A percentile compares a stretch with the other conserved stretches of the same genome.
These are phyloP conservation scores for Strigops habroptila DNA, from an alignment of 2,113 vertebrate species.

Conservation along the genomic window DNA sequence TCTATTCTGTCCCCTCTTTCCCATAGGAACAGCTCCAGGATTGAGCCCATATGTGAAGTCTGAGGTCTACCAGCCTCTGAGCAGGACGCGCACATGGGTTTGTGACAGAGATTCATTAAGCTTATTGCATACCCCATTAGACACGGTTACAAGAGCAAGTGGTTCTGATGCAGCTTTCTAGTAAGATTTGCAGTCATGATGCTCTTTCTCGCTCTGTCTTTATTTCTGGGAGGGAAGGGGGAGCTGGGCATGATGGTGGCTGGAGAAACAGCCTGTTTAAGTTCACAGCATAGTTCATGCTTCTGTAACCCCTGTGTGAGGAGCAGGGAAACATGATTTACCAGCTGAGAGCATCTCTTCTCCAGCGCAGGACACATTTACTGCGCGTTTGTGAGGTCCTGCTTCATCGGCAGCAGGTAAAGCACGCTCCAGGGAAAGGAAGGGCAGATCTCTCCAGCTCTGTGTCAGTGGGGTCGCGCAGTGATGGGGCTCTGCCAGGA, in stretches of 20 bases:
- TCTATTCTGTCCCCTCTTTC: not conserved
- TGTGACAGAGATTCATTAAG: slow-evolving; percentile 53
- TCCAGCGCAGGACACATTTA: not conserved
- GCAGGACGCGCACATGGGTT: not conserved
- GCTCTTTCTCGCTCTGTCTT: not conserved
- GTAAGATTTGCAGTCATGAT: not conserved
- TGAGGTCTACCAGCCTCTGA: not conserved
- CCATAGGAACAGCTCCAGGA: not conserved
- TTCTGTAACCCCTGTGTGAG: not conserved
- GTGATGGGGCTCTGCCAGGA: not conserved
- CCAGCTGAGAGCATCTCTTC: not conserved
- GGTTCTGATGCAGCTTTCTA: slow-evolving; percentile 5
- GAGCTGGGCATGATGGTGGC: not conserved
- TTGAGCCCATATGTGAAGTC: not conserved
- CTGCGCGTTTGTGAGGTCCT: not conserved
- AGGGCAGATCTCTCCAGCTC: not conserved
- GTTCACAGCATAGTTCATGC: not conserved
- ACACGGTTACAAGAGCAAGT: not conserved
- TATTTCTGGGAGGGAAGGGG: not conserved
- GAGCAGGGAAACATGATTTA: not conserved
- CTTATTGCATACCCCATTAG: slow-evolving; percentile 15
- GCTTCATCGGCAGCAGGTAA: not conserved
- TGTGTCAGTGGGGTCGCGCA: not conserved
- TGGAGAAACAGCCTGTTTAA: not conserved
- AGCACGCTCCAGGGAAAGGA: not conserved